Evolutionary conservation across 2,797 vertebrate species (phyloP).

Genomic region (Malacoctenus gilli): DNA sequence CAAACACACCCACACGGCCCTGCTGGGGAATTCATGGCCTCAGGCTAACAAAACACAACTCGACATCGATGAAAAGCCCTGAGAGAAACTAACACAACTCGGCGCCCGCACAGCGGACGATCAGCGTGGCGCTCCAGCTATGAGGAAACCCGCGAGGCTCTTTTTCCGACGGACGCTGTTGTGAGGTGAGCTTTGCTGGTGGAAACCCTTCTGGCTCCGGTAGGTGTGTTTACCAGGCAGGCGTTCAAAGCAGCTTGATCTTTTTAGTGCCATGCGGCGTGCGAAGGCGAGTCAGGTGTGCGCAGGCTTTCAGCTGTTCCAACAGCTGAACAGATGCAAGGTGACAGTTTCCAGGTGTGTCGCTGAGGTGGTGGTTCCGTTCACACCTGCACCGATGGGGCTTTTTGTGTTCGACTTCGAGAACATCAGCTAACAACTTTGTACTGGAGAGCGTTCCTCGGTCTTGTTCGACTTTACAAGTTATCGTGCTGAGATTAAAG

Average conservation of each 20-base stretch:
- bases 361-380: not conserved
- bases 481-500: no score
- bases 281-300: not conserved
- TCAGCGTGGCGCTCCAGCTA: conserved; percentile 33
- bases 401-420: no score
- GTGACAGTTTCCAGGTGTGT: conserved; percentile 2
- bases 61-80: conserved; percentile 42
- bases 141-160: conserved; percentile 27
- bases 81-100: conserved; percentile 44
- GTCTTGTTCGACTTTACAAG: no score
- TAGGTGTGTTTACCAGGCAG: conserved; percentile 12
- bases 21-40: conserved; percentile 80
- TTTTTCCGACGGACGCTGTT: conserved; percentile 23
- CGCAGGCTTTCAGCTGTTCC: conserved; percentile 2
- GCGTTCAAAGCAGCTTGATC: conserved; percentile 5
- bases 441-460: no score
- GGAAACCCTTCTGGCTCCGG: not conserved
- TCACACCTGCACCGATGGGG: no score
- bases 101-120: conserved; percentile 32
- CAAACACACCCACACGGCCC: conserved; percentile 59
- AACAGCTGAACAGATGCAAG: not conserved
- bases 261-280: not conserved
- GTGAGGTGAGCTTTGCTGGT: conserved; percentile 50
- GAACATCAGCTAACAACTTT: no score
- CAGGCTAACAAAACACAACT: conserved; percentile 76